Base-by-base conservation (phyloP, 1,140 invertebrate species). In the Polypedilum pembai region DNA sequence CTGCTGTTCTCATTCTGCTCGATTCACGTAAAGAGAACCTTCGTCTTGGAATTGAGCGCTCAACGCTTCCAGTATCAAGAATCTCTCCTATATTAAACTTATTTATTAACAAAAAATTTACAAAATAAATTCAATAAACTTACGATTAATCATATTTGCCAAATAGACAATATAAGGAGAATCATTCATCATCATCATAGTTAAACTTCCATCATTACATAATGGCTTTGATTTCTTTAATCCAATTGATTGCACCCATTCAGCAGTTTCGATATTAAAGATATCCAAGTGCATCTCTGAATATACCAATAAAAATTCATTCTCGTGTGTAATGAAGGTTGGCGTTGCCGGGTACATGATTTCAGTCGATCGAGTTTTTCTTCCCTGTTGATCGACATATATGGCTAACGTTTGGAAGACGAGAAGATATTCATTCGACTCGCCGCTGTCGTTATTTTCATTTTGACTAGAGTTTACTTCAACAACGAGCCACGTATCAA, bases 231-330 rank as follows among this genome's bases (percentile, higher is more conserved):
- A 87, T 77, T 86, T 87, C 80, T 93, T 93, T 17, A 98, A 86
- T 83, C 96, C 96, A 45, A 98, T 84, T n/a, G 95, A 98, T 81
- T 98, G 95, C 74, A 98, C 86, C 96, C 96, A 98, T 80, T 96
- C 94, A 18, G 92, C 93, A 20, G 88, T 89, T 73, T 88, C 85
- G 76, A 92, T 92, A 81, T 98, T 92, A 84, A 96, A 98, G 41
- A 98, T 89, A 84, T 96, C 95, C 10, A 97, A 90, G 80, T 97
- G 94, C 76, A 94, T 95, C 78, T 96, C 92, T 76, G 92, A 92
- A 83, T 94, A 96, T 74, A 95, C 91, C 75, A 94, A 83, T 75
- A 95, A 84, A 81, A 94, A 90, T 15, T 91, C 92, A 79, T 93
- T 91, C 79, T 89, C 89, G 80, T 89, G 17, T 8, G 17, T 69